phyloP scores from a whole-genome alignment of 64 coral and sea anemone species.

The Montipora capricornis region DNA sequence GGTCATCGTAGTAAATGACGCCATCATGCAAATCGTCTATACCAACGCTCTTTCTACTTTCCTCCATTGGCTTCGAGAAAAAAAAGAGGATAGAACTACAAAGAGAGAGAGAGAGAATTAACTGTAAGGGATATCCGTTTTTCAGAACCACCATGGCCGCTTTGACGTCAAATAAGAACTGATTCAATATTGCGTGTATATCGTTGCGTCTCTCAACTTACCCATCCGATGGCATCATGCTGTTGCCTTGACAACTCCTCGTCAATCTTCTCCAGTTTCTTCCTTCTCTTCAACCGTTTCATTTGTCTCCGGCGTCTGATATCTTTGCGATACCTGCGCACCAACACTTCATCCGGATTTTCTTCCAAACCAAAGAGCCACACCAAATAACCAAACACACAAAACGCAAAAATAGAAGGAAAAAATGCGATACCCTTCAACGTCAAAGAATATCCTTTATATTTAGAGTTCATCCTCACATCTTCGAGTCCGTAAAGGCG shows the following conservation, averaged over 20 bases:
- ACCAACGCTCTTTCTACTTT: too few species aligned
- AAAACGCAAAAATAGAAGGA: constrained; percentile 77
- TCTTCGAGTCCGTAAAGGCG: constrained; percentile 80
- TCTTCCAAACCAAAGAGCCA: constrained; percentile 92
- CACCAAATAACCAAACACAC: constrained; percentile 82
- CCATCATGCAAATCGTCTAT: too few species aligned
- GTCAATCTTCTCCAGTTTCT: constrained; percentile 21
- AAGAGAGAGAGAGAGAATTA: too few species aligned
- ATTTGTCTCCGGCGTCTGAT: constrained; percentile 75
- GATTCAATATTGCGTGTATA: not conserved
- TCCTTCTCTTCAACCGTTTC: constrained; percentile 62
- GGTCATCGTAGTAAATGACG: too few species aligned
- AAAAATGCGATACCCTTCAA: constrained; percentile 87
- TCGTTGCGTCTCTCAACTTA: not conserved
- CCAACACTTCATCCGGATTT: constrained; percentile 84
- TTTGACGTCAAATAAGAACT: not conserved
- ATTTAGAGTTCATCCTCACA: constrained; percentile 76
- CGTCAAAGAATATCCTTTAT: constrained; percentile 87
- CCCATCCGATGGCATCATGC: not conserved
- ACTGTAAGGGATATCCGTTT: not conserved
- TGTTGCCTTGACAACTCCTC: not conserved
- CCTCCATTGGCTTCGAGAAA: too few species aligned
- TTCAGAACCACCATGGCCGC: not conserved
- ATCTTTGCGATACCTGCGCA: constrained; percentile 82
- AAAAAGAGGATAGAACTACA: too few species aligned